phyloP scores from a whole-genome alignment of 1,140 invertebrate species.

The Triops cancriformis region DNA sequence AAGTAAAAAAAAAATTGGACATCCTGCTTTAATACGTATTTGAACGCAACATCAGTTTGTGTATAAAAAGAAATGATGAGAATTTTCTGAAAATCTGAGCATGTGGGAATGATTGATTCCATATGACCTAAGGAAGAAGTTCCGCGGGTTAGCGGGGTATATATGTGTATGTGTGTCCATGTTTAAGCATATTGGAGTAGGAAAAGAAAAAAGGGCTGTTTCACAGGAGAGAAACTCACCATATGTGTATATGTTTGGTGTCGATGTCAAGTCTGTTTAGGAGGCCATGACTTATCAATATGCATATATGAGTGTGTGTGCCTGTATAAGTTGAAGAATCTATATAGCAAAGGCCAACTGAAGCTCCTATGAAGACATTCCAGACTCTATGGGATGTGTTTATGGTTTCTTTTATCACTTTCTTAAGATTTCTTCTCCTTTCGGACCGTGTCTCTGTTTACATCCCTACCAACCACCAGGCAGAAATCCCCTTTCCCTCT shows the following conservation, averaged over 20 bases:
- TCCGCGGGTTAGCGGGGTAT: neutral
- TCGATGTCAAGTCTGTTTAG: conserved; percentile 2
- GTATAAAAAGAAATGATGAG: neutral
- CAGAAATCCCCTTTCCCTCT: too few relatives aligned
- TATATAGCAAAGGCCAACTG: neutral
- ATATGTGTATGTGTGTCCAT: too few relatives aligned
- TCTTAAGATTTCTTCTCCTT: neutral
- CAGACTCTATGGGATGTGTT: neutral
- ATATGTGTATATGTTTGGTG: neutral
- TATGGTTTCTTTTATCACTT: conserved; percentile 12
- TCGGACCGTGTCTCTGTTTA: neutral
- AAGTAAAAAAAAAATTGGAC: too few relatives aligned
- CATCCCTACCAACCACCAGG: neutral
- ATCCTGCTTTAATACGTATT: too few relatives aligned
- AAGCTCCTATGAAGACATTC: neutral
- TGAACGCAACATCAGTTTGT: too few relatives aligned
- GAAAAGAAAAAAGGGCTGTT: neutral
- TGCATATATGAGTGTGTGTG: neutral
- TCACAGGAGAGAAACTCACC: neutral
- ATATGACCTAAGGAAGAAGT: conserved; percentile 6
- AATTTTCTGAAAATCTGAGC: neutral
- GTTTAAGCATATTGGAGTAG: neutral
- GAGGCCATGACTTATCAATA: conserved; percentile 3
- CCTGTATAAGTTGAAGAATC: neutral
- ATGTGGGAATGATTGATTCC: neutral